Base-by-base conservation (phyloP, 2,888 invertebrate species). In the Caenorhabditis sulstoni region DNA sequence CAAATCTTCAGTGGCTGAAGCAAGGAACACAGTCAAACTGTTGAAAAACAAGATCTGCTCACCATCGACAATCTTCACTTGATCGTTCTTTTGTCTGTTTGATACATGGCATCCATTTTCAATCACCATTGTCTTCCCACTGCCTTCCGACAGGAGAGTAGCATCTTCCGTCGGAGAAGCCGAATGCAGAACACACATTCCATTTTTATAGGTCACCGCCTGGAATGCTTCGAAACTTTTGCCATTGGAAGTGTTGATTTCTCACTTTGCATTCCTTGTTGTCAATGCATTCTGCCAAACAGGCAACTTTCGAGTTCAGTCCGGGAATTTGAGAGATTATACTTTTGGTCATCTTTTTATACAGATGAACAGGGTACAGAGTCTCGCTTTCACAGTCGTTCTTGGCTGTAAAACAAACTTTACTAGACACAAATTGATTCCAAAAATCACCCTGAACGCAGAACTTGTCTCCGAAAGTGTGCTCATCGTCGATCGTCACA, bases 381-480 rank as follows among this genome's bases (percentile, higher is more conserved):
- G 84, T 81, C 18, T 83, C 84, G 16, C 74, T 35, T 11, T 83
- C 79, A 44, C 86, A 86, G 37, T 82, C 80, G 9, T 78, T 79
- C 41, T 80, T 76, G n/a, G 82, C 85, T 85, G 58, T 20, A 35
- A 16, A 22, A 29, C 2, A 53, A 41, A 23, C n/a, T n/a, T n/a
- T n/a, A 7, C 20, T 55, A n/a, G 23, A 20, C 22, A 44, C 23
- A n/a, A 44, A 12, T 35, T 12, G 52, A n/a, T 39, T 18, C n/a
- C 11, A 52, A 14, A 14, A 52, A 71, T n/a, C 12, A 84, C 84
- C 64, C 64, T 78, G 41, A 9, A 86, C 68, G 45, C 86, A 86
- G 64, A 86, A 86, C 29, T 86, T 86, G 59, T 86, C 84, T 7
- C 79, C 84, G 55, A 84, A 84, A 16, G 76, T 82, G 50, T 76